Conservation (phyloP, 2,113 vertebrate genomes). For the Clupea harengus region DNA sequence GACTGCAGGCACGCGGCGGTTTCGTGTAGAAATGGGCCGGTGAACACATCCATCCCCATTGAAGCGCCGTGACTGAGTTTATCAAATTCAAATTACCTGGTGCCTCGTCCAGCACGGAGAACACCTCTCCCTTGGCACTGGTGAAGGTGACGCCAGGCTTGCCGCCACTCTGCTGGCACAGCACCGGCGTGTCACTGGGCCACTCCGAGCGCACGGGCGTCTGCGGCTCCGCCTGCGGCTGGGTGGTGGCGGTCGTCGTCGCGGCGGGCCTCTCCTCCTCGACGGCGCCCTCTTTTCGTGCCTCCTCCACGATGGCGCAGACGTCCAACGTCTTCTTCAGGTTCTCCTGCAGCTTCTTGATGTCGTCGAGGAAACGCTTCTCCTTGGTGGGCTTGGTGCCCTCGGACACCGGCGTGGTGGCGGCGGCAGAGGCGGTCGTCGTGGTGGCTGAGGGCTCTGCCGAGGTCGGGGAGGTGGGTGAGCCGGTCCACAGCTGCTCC, state of each 20-base stretch:
- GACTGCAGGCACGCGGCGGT: too few species aligned
- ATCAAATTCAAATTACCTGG: slow-evolving; percentile 77
- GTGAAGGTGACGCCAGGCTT: slow-evolving; percentile 97
- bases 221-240: slow-evolving; percentile 68
- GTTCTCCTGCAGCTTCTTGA: slow-evolving; percentile 98
- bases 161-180: slow-evolving; percentile 94
- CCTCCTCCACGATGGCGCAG: slow-evolving; percentile 94
- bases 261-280: slow-evolving; percentile 69
- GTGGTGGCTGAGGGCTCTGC: slow-evolving; percentile 70
- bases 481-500: slow-evolving; percentile 93
- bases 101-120: slow-evolving; percentile 91
- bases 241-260: background rate
- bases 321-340: slow-evolving; percentile 97
- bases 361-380: slow-evolving; percentile 94
- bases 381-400: slow-evolving; percentile 89
- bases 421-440: slow-evolving; percentile 72
- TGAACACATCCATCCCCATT: too few species aligned
- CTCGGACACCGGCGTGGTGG: slow-evolving; percentile 49
- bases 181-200: slow-evolving; percentile 94
- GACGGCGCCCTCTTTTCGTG: slow-evolving; percentile 90
- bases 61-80: too few species aligned
- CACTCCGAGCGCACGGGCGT: slow-evolving; percentile 85
- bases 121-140: slow-evolving; percentile 97
- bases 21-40: background rate
- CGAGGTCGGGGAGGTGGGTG: slow-evolving; percentile 87